A percentile compares a stretch with the other conserved stretches of the same genome.
Conservation (phyloP, 35 echinoderm and acorn worm species). For the Apostichopus japonicus region DNA sequence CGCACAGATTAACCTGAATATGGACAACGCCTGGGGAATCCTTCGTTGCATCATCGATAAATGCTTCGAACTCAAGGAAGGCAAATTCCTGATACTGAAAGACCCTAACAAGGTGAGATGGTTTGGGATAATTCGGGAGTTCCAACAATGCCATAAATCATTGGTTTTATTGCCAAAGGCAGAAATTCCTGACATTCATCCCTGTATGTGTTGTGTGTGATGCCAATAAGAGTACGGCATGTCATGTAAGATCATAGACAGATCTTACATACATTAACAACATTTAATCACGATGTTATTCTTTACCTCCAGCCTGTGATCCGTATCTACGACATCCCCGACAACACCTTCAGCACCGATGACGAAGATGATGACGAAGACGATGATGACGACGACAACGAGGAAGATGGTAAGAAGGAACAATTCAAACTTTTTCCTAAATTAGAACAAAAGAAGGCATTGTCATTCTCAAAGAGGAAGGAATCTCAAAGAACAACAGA, state of each 20-base stretch:
- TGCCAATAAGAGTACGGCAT: no score
- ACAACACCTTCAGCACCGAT: constrained; percentile 95
- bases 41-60: constrained; percentile 93
- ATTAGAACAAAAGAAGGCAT: no score
- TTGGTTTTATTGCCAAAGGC: background rate
- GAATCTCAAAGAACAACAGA: no score
- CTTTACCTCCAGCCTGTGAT: constrained; percentile 80
- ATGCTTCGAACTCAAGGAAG: constrained; percentile 93
- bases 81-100: constrained; percentile 98
- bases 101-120: constrained; percentile 94
- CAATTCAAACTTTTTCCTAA: no score
- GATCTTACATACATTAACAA: no score
- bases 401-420: background rate
- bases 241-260: no score
- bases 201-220: no score
- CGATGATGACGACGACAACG: constrained; percentile 75
- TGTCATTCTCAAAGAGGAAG: no score
- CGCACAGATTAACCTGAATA: constrained; percentile 97
- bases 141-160: background rate
- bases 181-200: no score
- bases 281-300: background rate
- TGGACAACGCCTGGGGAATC: constrained; percentile 99
- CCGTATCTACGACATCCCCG: constrained; percentile 98
- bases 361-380: constrained; percentile 84
- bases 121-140: background rate